Evolutionary conservation across 2,113 vertebrate species (phyloP), one percentile per base, ranked within the genome.

Genomic region (Serilophus lunatus): DNA sequence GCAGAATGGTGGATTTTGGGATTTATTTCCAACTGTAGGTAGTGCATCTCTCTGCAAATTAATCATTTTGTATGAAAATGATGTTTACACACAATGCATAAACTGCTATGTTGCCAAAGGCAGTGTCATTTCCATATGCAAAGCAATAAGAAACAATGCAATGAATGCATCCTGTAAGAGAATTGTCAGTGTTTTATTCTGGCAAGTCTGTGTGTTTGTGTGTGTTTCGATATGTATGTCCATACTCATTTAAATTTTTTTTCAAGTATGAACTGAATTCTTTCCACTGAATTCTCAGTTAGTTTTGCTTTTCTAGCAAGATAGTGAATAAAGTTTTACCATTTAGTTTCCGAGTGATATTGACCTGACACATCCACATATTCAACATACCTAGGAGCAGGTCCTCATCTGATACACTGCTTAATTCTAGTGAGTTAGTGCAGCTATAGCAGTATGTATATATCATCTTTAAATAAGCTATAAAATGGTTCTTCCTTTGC

Each of bases 351-450:
- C 57, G 45, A 7, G 29, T 57, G 31, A 77, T 54, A 36, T 57
- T 44, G 3, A 8, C 33, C 22, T 54, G 26, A 10, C 0, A 0
- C 6, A 7, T 19, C 12, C 29, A 10, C 2, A 8, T 64, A 60
- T 42, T 75, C 13, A 50, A 7, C 22, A 5, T 6, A 12, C 18
- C 9, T 35, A 44, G 50, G 54, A 42, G 5, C 16, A 82, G 22
- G 26, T 45, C 29, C 23, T 90, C 13, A 23, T 18, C 18, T 71
- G 64, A 69, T 61, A 28, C 13, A 40, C 5, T 50, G 2, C 17
- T 53, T 70, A 59, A n/a, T 70, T 65, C 47, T 25, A 23, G 4
- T 23, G 16, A 72, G n/a, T 49, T 26, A 36, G 17, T 72, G 44
- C n/a, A 72, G 2, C 51, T 68, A 31, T 23, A 60, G 17, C 26